Base-by-base conservation (phyloP, 2,113 vertebrate genomes). In the Beaufortia kweichowensis region DNA sequence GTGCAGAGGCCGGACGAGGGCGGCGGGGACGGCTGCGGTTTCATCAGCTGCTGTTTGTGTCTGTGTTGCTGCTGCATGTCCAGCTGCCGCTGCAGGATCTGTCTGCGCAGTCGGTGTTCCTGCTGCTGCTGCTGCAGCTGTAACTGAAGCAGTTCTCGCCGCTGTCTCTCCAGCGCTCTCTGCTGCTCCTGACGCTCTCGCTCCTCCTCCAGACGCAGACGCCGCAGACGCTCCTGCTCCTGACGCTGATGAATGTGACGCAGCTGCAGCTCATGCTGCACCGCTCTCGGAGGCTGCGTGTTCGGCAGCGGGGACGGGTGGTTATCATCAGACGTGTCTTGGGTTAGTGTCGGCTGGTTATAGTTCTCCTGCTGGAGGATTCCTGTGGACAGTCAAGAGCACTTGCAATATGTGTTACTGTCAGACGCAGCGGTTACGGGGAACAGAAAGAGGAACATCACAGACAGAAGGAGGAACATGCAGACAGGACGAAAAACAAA, bases 361-460 rank as follows among this genome's bases (percentile, higher is more conserved):
- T 21, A 76, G 82, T 68, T 76, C 19, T 88, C 86, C 64, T 46
- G 77, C 3, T 69, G 84, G 80, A 3, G 12, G 24, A 24, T 29
- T 64, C 89, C 91, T 93, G 90, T 85, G 84, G 88, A 91, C 89
- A 93, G 87, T 89, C 79, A 88, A 87, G 80, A 86, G 89, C 89
- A 90, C 90, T 89, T 84, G 84, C 84, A 85, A 64, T 88, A 79
- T 89, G 84, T 70, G 72, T 86, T 78, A 77, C 65, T 73, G 55
- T 64, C 24, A 88, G 48, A 84, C 82, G 87, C 79, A 85, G 85
- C 89, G 78, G 84, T 86, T 86, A 83, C 67, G 85, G 78, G 87
- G 82, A 83, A 85, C 35, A 75, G 39, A 35, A 64, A 66, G 15
- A 60, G 60, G 78, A 81, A 55, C 63, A 29, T 28, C 9, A 31